Percentiles rank a stretch among this genome's conserved stretches.
Conservation (phyloP, 2,888 invertebrate genomes). For the Nemotelus nigrinus region DNA sequence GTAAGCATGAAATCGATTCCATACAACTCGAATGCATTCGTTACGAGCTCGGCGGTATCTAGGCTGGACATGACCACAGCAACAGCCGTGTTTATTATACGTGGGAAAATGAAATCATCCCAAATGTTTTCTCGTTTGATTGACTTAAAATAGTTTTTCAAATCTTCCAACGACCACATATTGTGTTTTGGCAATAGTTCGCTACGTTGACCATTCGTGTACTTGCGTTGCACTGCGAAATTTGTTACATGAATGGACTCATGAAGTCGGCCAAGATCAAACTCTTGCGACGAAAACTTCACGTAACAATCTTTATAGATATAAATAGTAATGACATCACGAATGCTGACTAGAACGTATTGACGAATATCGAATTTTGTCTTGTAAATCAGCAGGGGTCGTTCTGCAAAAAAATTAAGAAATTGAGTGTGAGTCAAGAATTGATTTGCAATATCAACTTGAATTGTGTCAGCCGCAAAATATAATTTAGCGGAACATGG, state of each 20-base stretch:
- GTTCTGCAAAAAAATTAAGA: constrained; percentile 68
- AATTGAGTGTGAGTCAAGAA: no score
- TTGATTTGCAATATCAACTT: no score
- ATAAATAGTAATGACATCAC: constrained; percentile 83
- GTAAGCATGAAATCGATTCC: constrained; percentile 94
- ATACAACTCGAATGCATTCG: constrained; percentile 87
- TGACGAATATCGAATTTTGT: constrained; percentile 93
- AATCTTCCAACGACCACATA: constrained; percentile 85
- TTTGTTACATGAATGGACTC: constrained; percentile 90
- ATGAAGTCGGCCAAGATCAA: constrained; percentile 79
- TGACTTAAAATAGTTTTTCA: constrained; percentile 71
- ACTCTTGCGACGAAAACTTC: constrained; percentile 86
- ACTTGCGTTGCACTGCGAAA: constrained; percentile 85
- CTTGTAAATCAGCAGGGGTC: constrained; percentile 81
- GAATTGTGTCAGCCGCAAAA: no score
- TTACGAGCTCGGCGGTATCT: constrained; percentile 73
- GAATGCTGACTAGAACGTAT: constrained; percentile 80
- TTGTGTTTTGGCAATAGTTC: constrained; percentile 76
- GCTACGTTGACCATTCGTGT: constrained; percentile 67
- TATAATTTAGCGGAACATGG: no score
- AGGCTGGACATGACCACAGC: constrained; percentile 83
- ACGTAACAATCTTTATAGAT: constrained; percentile 87
- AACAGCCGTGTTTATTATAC: constrained; percentile 84
- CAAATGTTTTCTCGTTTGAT: constrained; percentile 68
- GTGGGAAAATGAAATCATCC: constrained; percentile 81